These are phyloP conservation scores for Neotoxoptera formosana DNA, from an alignment of 1,140 invertebrate genomes.

Conservation along the genomic window DNA sequence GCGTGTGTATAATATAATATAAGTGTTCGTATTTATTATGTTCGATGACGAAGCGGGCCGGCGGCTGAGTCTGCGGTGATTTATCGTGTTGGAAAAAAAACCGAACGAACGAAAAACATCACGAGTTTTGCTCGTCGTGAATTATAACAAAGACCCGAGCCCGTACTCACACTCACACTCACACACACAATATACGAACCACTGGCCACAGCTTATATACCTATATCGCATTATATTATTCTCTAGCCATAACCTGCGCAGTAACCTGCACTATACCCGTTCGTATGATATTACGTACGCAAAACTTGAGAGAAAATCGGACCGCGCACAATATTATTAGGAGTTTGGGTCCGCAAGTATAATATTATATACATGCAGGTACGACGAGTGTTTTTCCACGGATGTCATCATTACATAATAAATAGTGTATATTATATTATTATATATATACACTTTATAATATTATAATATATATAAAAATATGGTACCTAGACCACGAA, in stretches of 20 bases:
- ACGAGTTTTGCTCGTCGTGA: slow-evolving; percentile 1
- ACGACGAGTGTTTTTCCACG: not conserved
- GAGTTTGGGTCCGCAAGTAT: not conserved
- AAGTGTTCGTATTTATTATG: not conserved
- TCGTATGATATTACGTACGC: no score
- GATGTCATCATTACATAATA: not conserved
- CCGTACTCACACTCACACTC: not conserved
- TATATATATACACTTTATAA: not conserved
- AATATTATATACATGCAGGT: not conserved
- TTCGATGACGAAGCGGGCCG: not conserved
- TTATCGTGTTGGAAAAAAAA: not conserved
- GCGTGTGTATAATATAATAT: not conserved
- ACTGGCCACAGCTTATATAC: not conserved
- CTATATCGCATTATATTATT: not conserved
- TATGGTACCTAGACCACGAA: not conserved
- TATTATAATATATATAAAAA: not conserved
- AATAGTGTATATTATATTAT: not conserved
- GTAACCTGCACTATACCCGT: not conserved
- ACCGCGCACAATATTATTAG: not conserved
- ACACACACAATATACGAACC: not conserved
- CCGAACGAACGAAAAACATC: not conserved
- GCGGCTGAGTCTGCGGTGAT: not conserved
- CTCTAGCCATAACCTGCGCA: not conserved
- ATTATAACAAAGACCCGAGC: not conserved
- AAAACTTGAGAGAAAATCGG: not conserved